Evolutionary conservation across 2,113 vertebrate genomes (phyloP).

Genomic region (Spea multiplicata): DNA sequence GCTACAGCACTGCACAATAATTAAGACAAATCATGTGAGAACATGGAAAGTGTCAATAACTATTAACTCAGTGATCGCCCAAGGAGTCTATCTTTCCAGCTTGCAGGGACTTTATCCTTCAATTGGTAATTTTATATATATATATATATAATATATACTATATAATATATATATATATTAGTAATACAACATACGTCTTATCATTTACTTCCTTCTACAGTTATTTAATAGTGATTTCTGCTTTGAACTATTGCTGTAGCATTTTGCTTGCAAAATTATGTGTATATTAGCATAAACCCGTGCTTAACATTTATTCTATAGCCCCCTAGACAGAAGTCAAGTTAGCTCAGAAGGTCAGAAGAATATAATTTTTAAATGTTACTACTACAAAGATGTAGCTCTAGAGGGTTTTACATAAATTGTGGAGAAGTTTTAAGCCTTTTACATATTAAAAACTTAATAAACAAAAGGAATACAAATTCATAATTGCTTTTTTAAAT

Average conservation of each 20-base stretch:
- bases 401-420: slow-evolving; percentile 34
- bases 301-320: slow-evolving; percentile 69
- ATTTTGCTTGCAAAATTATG: slow-evolving; percentile 61
- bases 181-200: slow-evolving; percentile 35
- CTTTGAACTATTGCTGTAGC: slow-evolving; percentile 55
- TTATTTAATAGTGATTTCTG: slow-evolving; percentile 54
- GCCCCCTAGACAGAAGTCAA: slow-evolving; percentile 60
- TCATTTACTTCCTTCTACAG: slow-evolving; percentile 51
- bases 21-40: not conserved
- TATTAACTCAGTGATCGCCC: slow-evolving; percentile 2
- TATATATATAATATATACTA: too few relatives aligned
- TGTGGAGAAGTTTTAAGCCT: slow-evolving; percentile 13
- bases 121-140: too few relatives aligned
- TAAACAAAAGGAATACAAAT: slow-evolving; percentile 22
- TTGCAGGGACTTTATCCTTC: slow-evolving; percentile 1
- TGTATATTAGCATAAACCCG: slow-evolving; percentile 61
- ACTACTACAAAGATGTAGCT: slow-evolving; percentile 54
- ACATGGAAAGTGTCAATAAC: slow-evolving; percentile 25
- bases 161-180: too few relatives aligned
- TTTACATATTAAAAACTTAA: slow-evolving; percentile 9
- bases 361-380: slow-evolving; percentile 62
- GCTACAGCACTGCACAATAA: too few relatives aligned
- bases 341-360: slow-evolving; percentile 58
- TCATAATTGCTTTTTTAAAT: slow-evolving; percentile 15
- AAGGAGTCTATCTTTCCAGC: not conserved